phyloP scores from a whole-genome alignment of 2,797 vertebrate species.

The Rhinophrynus dorsalis region DNA sequence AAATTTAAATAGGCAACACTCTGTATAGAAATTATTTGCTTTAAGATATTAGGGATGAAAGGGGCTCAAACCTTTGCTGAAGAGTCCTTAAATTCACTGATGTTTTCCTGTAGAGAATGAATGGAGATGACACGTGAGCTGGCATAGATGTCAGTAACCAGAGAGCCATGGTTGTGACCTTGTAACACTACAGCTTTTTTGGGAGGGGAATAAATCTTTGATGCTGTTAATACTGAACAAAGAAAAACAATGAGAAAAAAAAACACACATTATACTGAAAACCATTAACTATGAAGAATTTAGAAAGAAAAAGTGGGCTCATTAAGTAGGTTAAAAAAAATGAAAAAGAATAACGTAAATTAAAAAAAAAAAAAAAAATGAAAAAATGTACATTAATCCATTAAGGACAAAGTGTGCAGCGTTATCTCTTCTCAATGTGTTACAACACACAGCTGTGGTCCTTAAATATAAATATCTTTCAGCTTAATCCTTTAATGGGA shows the following conservation, averaged over 20 bases:
- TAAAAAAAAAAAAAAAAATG: no score
- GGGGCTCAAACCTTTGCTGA: constrained; percentile 94
- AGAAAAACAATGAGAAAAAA: constrained; percentile 57
- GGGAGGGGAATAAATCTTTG: constrained; percentile 86
- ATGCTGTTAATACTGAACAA: constrained; percentile 72
- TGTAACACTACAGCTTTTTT: constrained; percentile 89
- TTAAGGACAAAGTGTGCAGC: no score
- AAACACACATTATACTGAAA: constrained; percentile 18
- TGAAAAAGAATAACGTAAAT: neutral
- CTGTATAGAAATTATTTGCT: no score
- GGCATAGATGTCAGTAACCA: constrained; percentile 94
- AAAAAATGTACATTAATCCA: no score
- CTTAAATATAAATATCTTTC: no score
- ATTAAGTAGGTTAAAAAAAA: neutral
- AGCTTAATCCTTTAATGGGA: no score
- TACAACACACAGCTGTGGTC: no score
- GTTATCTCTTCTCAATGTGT: no score
- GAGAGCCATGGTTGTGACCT: constrained; percentile 73
- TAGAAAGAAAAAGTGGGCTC: neutral
- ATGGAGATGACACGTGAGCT: constrained; percentile 99
- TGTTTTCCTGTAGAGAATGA: constrained; percentile 99
- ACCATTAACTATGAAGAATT: neutral
- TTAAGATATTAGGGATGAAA: constrained; percentile 62
- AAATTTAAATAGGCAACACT: no score
- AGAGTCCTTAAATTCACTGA: constrained; percentile 97